Evolutionary conservation across 2,797 vertebrate genomes (phyloP), one percentile per base, ranked within the genome.

Genomic region (Falco berigora): DNA sequence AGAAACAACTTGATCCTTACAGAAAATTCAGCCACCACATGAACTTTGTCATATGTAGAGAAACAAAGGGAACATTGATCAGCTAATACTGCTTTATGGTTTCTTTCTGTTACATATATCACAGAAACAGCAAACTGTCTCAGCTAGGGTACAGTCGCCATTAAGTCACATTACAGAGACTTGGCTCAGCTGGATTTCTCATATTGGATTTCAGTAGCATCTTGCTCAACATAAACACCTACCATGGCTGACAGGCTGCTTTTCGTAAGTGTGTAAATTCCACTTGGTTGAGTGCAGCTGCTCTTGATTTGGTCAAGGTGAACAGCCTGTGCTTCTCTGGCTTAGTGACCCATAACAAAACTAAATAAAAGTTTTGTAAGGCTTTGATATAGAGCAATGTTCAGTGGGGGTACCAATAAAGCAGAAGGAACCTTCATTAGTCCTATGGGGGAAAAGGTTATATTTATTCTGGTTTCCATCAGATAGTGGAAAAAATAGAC

Each of bases 381-480:
- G 32, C 62, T 77, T 93, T 50, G 30, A 55, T 81, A 36, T 1
- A 56, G 46, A 82, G 40, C 38, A 79, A 61, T 12, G 25, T 56
- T 85, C 59, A 91, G 63, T 0, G 0, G 82, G 56, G 38, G 24
- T 36, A 86, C 76, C 82, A 84, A 47, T 74, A 95, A 95, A 90
- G 59, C 74, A 88, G 50, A 78, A 59, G 55, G 55, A 81, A 95
- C 66, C 75, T 77, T 88, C 90, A 82, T 81, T 62, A 69, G 32
- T 40, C 83, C 80, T 86, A 0, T 23, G 72, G 32, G 66, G 40
- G 10, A 87, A 87, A 80, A 82, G 34, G 56, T 32, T n/a, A 5
- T 63, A 86, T 92, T 92, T 82, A 86, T 84, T 86, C 86, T 78
- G 71, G 34, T 97, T 91, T 91, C 67, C 64, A 75, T 64, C 62